Conservation (phyloP, 2,113 vertebrate genomes). For the Eolophus roseicapilla region DNA sequence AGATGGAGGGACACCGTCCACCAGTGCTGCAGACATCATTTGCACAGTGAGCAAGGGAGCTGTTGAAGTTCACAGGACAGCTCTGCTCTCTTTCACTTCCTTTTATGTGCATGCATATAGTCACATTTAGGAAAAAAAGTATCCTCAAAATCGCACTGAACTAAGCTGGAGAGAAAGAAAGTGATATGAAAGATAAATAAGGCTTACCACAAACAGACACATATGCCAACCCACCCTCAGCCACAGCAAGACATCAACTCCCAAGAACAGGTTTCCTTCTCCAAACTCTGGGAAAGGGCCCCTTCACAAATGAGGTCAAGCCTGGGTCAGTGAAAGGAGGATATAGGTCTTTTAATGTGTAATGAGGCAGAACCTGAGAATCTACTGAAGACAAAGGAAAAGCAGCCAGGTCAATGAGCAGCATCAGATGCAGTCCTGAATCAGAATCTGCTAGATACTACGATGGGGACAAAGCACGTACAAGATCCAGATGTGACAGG, state of each 20-base stretch:
- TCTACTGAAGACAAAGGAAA: not conserved
- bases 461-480: fast-evolving
- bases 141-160: not conserved
- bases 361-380: constrained; percentile 35
- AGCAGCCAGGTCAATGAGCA: not conserved
- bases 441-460: not conserved
- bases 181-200: not conserved
- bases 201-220: not conserved
- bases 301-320: not conserved
- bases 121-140: not conserved
- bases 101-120: not conserved
- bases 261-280: not conserved
- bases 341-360: not conserved
- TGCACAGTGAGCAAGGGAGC: not conserved
- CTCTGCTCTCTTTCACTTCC: not conserved
- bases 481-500: fast-evolving
- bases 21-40: not conserved
- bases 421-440: not conserved
- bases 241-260: not conserved
- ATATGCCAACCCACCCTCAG: not conserved
- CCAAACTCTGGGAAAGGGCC: not conserved
- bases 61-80: not conserved
- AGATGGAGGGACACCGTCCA: not conserved
- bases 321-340: constrained; percentile 22
- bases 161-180: not conserved